Percentiles rank a stretch among this genome's conserved stretches.
These are phyloP conservation scores for Itoplectis maculator DNA, from an alignment of 2,888 invertebrate genomes.

Conservation along the genomic window DNA sequence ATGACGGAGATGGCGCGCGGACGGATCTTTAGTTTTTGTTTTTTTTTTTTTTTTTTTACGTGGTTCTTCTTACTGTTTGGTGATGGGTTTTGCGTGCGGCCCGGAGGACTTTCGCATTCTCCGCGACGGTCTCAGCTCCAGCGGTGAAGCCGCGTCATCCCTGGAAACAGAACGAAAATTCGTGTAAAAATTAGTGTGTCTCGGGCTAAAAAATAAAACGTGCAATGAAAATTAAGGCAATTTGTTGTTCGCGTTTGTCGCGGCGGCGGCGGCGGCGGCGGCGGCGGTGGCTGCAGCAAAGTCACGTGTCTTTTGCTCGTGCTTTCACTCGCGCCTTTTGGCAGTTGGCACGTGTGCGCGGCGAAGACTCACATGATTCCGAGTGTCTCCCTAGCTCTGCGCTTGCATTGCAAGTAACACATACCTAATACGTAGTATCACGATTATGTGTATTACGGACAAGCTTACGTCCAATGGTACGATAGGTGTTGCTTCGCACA, in stretches of 20 bases:
- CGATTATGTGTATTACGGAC: no score
- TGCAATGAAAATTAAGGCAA: not conserved
- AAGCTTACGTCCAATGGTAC: no score
- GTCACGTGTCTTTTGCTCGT: conserved; percentile 43
- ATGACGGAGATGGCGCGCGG: conserved; percentile 44
- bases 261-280: no score
- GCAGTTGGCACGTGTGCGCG: conserved; percentile 56
- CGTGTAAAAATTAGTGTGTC: conserved; percentile 21
- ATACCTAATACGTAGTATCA: no score
- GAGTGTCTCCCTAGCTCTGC: not conserved
- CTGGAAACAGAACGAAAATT: conserved; percentile 74
- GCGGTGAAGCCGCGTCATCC: conserved; percentile 78
- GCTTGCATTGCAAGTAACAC: not conserved
- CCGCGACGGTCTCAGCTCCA: conserved; percentile 81
- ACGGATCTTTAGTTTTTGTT: conserved; percentile 12
- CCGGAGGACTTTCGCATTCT: conserved; percentile 77
- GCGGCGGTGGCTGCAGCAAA: no score
- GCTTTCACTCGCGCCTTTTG: conserved; percentile 41
- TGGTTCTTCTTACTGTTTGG: conserved; percentile 80
- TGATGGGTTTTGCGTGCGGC: conserved; percentile 75
- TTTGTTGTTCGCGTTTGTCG: not conserved
- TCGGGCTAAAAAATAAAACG: no score
- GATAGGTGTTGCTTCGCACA: not conserved
- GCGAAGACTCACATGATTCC: conserved; percentile 56
- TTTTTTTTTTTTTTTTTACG: conserved; percentile 54